These are phyloP conservation scores for Danio rerio DNA, from an alignment of 2,113 vertebrate species.

Conservation along the genomic window DNA sequence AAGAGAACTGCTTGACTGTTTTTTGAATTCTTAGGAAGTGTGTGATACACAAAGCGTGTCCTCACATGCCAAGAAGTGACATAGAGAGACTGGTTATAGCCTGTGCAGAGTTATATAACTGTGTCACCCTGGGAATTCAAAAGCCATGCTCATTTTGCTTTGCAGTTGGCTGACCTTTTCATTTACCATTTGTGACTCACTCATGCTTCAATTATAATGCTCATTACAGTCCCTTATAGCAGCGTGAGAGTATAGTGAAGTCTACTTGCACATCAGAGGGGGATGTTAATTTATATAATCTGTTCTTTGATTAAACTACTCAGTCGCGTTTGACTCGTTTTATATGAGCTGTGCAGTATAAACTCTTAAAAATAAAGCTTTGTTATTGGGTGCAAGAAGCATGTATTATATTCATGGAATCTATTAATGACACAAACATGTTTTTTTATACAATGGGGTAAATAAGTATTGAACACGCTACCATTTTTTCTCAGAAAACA, in stretches of 20 bases:
- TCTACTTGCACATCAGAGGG: neutral
- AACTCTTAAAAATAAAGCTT: too few species aligned
- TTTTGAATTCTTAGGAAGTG: neutral
- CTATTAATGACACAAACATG: too few species aligned
- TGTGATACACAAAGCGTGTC: neutral
- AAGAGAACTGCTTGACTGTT: neutral
- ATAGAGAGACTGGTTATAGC: slow-evolving; percentile 9
- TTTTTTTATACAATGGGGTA: too few species aligned
- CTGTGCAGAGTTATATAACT: slow-evolving; percentile 14
- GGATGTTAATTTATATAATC: neutral
- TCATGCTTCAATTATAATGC: neutral
- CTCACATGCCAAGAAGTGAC: slow-evolving; percentile 20
- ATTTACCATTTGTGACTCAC: slow-evolving; percentile 31
- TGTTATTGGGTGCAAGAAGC: too few species aligned
- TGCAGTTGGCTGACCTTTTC: slow-evolving; percentile 40
- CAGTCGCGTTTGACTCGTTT: neutral
- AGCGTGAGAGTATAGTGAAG: neutral
- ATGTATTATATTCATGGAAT: too few species aligned
- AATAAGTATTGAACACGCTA: too few species aligned
- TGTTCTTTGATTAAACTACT: neutral
- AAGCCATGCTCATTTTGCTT: neutral
- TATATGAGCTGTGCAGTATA: neutral
- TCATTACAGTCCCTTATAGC: neutral
- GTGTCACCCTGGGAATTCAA: slow-evolving; percentile 46
- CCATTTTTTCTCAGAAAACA: too few species aligned